Percentiles rank a stretch among this genome's conserved stretches.
Evolutionary conservation across 2,113 vertebrate species (phyloP).

Genomic region (Barnardius zonarius): DNA sequence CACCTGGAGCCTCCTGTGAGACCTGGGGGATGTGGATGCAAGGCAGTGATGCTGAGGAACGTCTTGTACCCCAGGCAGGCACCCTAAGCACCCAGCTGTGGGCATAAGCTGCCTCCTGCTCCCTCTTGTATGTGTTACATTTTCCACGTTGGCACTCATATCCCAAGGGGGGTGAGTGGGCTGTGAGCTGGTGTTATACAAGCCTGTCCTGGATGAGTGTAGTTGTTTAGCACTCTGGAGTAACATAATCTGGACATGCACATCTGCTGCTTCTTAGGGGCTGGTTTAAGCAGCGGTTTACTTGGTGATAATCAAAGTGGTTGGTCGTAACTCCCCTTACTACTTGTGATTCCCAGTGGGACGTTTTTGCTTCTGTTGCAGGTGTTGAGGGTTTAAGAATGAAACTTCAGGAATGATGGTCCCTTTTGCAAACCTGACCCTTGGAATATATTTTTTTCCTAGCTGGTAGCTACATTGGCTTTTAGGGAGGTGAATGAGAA

Average conservation of each 20-base stretch:
- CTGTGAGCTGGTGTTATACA: background rate
- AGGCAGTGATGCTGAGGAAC: background rate
- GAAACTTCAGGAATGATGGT: background rate
- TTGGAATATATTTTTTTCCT: background rate
- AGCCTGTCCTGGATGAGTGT: background rate
- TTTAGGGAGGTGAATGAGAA: background rate
- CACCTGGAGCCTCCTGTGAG: fast-evolving
- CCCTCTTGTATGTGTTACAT: fast-evolving
- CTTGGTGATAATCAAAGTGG: fast-evolving
- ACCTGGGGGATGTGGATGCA: fast-evolving
- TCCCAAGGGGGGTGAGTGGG: fast-evolving
- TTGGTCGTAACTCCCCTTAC: fast-evolving
- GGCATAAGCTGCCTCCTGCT: fast-evolving
- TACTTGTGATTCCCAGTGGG: fast-evolving
- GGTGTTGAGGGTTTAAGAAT: background rate
- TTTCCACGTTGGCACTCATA: fast-evolving
- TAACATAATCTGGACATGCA: fast-evolving
- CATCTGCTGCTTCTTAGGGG: background rate
- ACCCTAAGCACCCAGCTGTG: background rate
- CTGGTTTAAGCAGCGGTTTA: background rate
- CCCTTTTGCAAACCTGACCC: background rate
- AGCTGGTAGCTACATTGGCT: fast-evolving
- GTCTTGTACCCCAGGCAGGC: fast-evolving
- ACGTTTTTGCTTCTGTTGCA: background rate
- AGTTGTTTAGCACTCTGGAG: fast-evolving